These are phyloP conservation scores for Aptenodytes patagonicus DNA, from an alignment of 2,113 vertebrate species.

Conservation along the genomic window DNA sequence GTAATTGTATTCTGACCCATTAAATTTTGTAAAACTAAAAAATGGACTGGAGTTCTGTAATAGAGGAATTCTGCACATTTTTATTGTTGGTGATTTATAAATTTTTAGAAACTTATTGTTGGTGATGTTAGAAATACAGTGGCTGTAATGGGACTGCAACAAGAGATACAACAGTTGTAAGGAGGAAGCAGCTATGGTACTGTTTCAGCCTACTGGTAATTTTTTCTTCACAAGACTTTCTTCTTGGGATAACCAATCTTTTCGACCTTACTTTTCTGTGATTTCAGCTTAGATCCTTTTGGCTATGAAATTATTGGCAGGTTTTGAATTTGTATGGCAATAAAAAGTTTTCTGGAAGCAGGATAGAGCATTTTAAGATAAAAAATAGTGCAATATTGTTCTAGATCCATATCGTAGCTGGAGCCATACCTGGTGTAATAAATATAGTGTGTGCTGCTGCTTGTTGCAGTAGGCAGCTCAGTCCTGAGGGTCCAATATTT, in stretches of 20 bases:
- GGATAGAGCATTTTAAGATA: background rate
- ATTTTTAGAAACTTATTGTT: background rate
- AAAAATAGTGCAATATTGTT: background rate
- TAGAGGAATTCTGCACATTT: slow-evolving; percentile 16
- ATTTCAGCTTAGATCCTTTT: background rate
- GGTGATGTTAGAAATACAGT: background rate
- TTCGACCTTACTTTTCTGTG: background rate
- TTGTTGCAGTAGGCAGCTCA: background rate
- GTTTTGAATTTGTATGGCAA: background rate
- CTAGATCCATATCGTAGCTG: too few species aligned
- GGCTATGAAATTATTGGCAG: background rate
- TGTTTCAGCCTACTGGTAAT: background rate
- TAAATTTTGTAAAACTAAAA: slow-evolving; percentile 40
- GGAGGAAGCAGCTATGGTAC: background rate
- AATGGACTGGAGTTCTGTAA: slow-evolving; percentile 14
- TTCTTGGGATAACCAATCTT: background rate
- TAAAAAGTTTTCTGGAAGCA: background rate
- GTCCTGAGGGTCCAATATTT: background rate
- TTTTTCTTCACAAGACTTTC: background rate
- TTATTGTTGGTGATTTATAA: slow-evolving; percentile 24
- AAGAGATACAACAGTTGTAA: background rate
- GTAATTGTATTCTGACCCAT: slow-evolving; percentile 50
- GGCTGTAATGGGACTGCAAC: background rate
- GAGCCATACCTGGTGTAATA: background rate
- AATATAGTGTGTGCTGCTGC: background rate